A percentile compares a stretch with the other conserved stretches of the same genome.
These are phyloP conservation scores for Volucella bombylans DNA, from an alignment of 2,888 invertebrate genomes.

Conservation along the genomic window DNA sequence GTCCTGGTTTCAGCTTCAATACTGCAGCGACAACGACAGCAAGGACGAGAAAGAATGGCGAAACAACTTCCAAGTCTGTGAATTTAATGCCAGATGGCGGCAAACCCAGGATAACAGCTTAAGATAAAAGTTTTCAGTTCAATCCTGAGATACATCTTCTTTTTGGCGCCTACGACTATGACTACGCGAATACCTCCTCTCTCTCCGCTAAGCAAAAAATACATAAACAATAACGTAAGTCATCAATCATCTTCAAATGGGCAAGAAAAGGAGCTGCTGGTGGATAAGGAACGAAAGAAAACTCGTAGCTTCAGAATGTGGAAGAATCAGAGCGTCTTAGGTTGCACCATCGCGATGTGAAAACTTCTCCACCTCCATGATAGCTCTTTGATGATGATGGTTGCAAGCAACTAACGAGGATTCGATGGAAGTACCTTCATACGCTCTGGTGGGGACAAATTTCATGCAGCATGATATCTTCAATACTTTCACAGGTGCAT, in stretches of 20 bases:
- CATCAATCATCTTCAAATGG: slow-evolving; percentile 64
- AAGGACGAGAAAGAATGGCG: slow-evolving; percentile 20
- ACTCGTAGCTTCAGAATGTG: not conserved
- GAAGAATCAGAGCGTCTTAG: slow-evolving; percentile 41
- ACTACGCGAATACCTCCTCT: not conserved
- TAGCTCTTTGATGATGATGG: slow-evolving; percentile 70
- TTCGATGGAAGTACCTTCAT: slow-evolving; percentile 41
- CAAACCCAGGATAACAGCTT: slow-evolving; percentile 65
- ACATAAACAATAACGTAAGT: slow-evolving; percentile 70
- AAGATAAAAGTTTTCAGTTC: slow-evolving; percentile 64
- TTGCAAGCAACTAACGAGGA: slow-evolving; percentile 65
- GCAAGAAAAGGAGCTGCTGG: slow-evolving; percentile 35
- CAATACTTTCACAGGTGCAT: slow-evolving; percentile 43
- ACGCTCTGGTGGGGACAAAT: not conserved
- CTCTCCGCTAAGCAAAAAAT: slow-evolving; percentile 28
- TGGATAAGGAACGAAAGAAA: slow-evolving; percentile 27
- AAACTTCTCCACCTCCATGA: slow-evolving; percentile 29
- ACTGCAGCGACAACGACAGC: slow-evolving; percentile 11
- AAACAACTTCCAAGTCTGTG: slow-evolving; percentile 57
- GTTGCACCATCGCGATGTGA: slow-evolving; percentile 33
- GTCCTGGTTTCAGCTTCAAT: too few species aligned
- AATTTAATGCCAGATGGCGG: slow-evolving; percentile 64
- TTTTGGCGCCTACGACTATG: not conserved
- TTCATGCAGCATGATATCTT: slow-evolving; percentile 9
- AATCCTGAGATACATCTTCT: slow-evolving; percentile 33